Conservation (phyloP, 2,888 invertebrate species). For the Nymphalis c-album region DNA sequence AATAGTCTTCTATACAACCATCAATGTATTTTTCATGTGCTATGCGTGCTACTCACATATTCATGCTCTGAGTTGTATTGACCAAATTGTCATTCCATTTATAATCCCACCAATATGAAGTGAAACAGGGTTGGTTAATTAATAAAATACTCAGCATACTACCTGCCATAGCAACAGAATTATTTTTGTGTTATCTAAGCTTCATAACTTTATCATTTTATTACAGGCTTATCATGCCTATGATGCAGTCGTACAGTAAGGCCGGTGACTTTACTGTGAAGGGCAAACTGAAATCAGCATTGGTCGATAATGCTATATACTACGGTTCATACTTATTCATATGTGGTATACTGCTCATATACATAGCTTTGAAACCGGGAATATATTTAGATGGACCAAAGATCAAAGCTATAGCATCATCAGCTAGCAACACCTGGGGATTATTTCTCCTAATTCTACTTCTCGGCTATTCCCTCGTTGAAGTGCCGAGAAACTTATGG, state of each 20-base stretch:
- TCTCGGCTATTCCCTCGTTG: constrained; percentile 96
- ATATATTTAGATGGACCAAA: constrained; percentile 94
- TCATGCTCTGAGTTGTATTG: too few relatives aligned
- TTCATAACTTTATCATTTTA: not conserved
- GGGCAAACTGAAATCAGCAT: constrained; percentile 95
- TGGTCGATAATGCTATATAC: constrained; percentile 98
- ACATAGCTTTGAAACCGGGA: constrained; percentile 95
- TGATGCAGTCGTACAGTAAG: constrained; percentile 99
- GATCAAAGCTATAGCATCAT: constrained; percentile 97
- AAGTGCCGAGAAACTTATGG: constrained; percentile 96
- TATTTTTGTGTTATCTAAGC: not conserved
- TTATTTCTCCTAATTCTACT: constrained; percentile 95
- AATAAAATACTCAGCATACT: not conserved
- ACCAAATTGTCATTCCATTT: too few relatives aligned
- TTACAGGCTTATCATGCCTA: constrained; percentile 94
- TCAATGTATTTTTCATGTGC: too few relatives aligned
- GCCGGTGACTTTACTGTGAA: constrained; percentile 98
- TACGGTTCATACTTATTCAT: constrained; percentile 98
- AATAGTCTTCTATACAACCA: too few relatives aligned
- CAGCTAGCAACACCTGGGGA: constrained; percentile 99
- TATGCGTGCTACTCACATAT: too few relatives aligned
- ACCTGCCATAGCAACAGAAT: not conserved
- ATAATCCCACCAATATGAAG: too few relatives aligned
- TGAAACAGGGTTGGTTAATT: too few relatives aligned
- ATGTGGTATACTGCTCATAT: constrained; percentile 95